These are phyloP conservation scores for Dipus sagitta DNA, from an alignment of 2,797 vertebrate species.

Conservation along the genomic window DNA sequence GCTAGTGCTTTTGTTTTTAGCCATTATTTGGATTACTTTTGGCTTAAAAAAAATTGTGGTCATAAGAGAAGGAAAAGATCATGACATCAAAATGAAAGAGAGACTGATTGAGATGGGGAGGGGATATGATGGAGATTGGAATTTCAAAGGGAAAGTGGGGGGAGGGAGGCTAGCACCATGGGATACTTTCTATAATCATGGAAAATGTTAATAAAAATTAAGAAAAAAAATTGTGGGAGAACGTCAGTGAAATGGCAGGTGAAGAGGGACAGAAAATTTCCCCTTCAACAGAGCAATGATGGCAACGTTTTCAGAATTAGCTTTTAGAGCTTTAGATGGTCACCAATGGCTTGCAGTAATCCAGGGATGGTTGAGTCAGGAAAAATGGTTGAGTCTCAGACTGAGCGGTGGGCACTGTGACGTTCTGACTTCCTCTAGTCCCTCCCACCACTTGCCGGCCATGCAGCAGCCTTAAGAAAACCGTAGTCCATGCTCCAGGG, in stretches of 20 bases:
- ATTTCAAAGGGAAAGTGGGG: no score
- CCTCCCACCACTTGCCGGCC: background rate
- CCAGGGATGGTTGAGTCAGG: background rate
- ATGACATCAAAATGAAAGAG: no score
- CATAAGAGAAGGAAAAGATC: no score
- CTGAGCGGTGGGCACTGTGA: background rate
- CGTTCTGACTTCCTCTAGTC: slow-evolving; percentile 3
- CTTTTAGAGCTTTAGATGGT: slow-evolving; percentile 37
- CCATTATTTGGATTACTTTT: slow-evolving; percentile 41
- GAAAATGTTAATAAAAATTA: no score
- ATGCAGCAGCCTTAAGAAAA: background rate
- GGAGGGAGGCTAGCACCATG: no score
- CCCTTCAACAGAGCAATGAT: background rate
- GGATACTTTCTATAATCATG: no score
- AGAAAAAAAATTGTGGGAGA: background rate
- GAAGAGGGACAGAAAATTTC: background rate
- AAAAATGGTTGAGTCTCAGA: slow-evolving; percentile 9
- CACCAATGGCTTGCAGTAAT: slow-evolving; percentile 37
- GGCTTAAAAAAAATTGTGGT: slow-evolving; percentile 21
- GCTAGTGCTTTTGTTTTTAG: slow-evolving; percentile 30
- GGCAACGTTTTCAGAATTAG: background rate
- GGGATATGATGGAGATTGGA: no score
- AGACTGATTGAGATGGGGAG: no score
- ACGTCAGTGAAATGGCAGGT: background rate
- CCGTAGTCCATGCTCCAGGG: background rate